These are phyloP conservation scores for Rhamnusium bicolor DNA, from an alignment of 2,888 invertebrate species.

Conservation along the genomic window DNA sequence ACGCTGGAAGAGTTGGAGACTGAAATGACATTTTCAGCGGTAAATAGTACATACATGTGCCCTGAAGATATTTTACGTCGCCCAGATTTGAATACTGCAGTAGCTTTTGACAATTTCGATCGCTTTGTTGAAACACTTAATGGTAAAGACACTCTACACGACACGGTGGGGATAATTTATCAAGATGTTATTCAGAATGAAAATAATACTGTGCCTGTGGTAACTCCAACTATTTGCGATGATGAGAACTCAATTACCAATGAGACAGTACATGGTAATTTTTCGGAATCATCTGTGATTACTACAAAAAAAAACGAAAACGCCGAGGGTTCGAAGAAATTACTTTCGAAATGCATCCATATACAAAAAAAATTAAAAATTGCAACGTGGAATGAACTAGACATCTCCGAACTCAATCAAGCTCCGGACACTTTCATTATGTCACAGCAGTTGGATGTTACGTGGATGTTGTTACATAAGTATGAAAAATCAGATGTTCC, in stretches of 20 bases:
- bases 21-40: constrained; percentile 48
- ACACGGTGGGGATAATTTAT: background rate
- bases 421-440: constrained; percentile 41
- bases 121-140: background rate
- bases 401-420: constrained; percentile 44
- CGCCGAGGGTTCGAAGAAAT: constrained; percentile 25
- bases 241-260: background rate
- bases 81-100: constrained; percentile 49
- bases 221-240: background rate
- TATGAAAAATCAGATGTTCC: constrained; percentile 14
- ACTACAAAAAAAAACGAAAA: constrained; percentile 9
- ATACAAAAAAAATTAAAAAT: constrained; percentile 43
- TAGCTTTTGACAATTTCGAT: background rate
- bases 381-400: constrained; percentile 37
- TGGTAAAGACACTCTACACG: background rate
- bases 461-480: constrained; percentile 45
- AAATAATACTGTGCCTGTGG: background rate
- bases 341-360: constrained; percentile 33
- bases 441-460: constrained; percentile 61
- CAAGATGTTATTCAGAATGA: constrained; percentile 30
- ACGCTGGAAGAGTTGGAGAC: constrained; percentile 62
- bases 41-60: constrained; percentile 45
- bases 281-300: background rate
- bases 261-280: background rate
- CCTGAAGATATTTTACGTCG: constrained; percentile 57